Evolutionary conservation across 2,797 vertebrate genomes (phyloP).

Genomic region (Manis javanica): DNA sequence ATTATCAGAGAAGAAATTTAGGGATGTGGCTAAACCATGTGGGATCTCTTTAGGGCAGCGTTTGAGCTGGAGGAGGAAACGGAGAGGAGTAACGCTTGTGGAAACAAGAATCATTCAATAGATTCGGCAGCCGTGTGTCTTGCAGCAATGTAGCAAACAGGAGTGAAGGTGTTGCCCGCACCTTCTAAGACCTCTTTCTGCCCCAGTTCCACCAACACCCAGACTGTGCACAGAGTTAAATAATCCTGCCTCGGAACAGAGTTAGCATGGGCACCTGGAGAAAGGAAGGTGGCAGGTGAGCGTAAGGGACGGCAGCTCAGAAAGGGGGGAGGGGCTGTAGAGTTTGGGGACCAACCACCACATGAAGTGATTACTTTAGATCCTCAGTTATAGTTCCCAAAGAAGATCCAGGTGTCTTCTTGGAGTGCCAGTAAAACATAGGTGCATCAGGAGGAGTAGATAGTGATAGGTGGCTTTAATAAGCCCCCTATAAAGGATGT

Average conservation of each 20-base stretch:
- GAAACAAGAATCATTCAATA: background rate
- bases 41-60: too few relatives aligned
- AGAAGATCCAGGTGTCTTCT: background rate
- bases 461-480: background rate
- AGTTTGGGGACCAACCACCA: background rate
- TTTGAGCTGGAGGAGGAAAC: background rate
- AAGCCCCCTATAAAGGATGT: background rate
- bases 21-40: background rate
- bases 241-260: background rate
- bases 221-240: background rate
- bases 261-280: background rate
- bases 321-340: background rate
- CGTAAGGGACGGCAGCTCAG: background rate
- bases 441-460: background rate
- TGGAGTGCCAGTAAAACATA: background rate
- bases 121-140: background rate
- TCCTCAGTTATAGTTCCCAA: background rate
- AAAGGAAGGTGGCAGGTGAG: background rate
- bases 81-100: background rate
- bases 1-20: background rate
- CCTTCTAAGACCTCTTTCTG: too few relatives aligned
- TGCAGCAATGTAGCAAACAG: too few relatives aligned
- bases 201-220: too few relatives aligned
- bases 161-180: too few relatives aligned
- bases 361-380: background rate